Conservation (phyloP, 2,888 invertebrate species). For the Microplitis deprimator region DNA sequence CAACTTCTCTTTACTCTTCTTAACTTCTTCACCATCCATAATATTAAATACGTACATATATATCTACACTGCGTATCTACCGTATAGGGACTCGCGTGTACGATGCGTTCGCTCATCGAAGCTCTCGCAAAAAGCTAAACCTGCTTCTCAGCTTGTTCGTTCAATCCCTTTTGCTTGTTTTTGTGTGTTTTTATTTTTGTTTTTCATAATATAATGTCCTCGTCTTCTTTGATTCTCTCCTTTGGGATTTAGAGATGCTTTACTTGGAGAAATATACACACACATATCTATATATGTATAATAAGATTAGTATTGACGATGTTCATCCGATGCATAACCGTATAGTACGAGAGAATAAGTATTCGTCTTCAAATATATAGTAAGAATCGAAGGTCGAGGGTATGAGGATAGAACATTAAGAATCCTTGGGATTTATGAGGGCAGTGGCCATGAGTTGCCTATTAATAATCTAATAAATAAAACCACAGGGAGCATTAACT, state of each 20-base stretch:
- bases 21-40: not conserved
- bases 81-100: slow-evolving; percentile 37
- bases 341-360: slow-evolving; percentile 20
- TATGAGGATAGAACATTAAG: not conserved
- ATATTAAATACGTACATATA: not conserved
- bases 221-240: slow-evolving; percentile 5
- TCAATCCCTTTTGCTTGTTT: slow-evolving; percentile 6
- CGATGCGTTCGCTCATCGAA: slow-evolving; percentile 14
- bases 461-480: slow-evolving; percentile 28
- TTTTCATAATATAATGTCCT: slow-evolving; percentile 22
- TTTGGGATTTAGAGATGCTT: slow-evolving; percentile 14
- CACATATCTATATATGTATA: not conserved
- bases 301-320: not conserved
- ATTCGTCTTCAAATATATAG: slow-evolving; percentile 29
- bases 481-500: slow-evolving; percentile 1
- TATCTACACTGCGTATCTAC: slow-evolving; percentile 20
- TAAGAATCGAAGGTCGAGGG: slow-evolving; percentile 32
- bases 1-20: not conserved
- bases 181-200: not conserved
- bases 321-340: slow-evolving; percentile 34
- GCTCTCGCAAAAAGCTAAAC: slow-evolving; percentile 39
- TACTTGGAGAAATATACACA: no score
- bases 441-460: slow-evolving; percentile 19
- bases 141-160: slow-evolving; percentile 39
- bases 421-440: slow-evolving; percentile 16